phyloP scores from a whole-genome alignment of 2,113 vertebrate genomes.

The Leptosomus discolor region DNA sequence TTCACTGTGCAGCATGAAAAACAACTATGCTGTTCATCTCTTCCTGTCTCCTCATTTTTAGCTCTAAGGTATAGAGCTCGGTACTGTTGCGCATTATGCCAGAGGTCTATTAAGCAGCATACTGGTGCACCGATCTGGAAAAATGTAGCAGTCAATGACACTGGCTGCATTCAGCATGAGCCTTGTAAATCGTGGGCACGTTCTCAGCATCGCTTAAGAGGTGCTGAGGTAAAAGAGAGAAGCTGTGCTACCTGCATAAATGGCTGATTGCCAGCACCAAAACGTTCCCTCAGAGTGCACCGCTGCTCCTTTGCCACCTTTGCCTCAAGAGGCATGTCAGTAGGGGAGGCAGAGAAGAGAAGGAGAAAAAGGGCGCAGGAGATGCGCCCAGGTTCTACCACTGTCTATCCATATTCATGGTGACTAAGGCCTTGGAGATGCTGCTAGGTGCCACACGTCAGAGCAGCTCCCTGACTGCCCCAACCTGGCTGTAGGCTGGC shows the following conservation, averaged over 20 bases:
- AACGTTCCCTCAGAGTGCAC: fast-evolving
- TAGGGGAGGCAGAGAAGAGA: neutral
- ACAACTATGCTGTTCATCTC: neutral
- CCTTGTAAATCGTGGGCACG: slow-evolving; percentile 8
- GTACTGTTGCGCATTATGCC: slow-evolving; percentile 22
- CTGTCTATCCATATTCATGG: fast-evolving
- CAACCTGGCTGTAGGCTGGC: neutral
- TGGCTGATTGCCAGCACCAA: neutral
- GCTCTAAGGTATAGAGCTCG: neutral
- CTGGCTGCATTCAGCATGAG: slow-evolving; percentile 4
- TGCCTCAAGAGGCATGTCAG: neutral
- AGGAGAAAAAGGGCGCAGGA: neutral
- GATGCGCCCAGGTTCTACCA: neutral
- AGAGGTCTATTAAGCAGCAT: slow-evolving; percentile 59
- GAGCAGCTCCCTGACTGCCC: neutral
- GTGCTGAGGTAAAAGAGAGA: slow-evolving; percentile 1
- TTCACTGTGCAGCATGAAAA: slow-evolving; percentile 7
- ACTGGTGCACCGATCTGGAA: slow-evolving; percentile 53
- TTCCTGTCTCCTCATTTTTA: slow-evolving; percentile 37
- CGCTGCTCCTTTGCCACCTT: neutral
- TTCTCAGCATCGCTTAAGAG: neutral
- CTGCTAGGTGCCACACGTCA: neutral
- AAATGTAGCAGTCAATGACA: slow-evolving; percentile 44
- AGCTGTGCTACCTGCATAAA: neutral
- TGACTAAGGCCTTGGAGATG: neutral